A percentile compares a stretch with the other conserved stretches of the same genome.
Evolutionary conservation across 2,113 vertebrate genomes (phyloP).

Genomic region (Mustela nigripes): DNA sequence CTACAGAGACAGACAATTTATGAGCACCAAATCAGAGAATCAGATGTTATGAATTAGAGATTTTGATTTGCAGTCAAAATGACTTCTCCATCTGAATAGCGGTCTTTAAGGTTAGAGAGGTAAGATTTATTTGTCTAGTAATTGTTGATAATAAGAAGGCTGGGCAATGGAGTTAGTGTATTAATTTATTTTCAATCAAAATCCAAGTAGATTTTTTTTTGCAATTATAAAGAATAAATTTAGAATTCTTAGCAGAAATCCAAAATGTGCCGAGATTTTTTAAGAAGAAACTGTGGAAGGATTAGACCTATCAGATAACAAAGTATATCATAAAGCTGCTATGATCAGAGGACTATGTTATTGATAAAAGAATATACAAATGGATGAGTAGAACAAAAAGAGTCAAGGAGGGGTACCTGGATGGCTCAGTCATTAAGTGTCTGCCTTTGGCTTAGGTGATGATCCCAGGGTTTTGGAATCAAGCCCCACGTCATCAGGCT

Average conservation of each 20-base stretch:
- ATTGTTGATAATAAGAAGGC: neutral
- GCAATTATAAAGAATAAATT: neutral
- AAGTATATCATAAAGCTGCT: conserved; percentile 16
- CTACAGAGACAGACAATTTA: neutral
- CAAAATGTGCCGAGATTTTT: neutral
- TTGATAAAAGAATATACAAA: neutral
- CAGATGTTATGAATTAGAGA: neutral
- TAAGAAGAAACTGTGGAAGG: neutral
- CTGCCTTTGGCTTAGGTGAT: too few species aligned
- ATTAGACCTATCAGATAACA: conserved; percentile 6
- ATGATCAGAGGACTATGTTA: neutral
- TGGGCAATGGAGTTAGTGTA: neutral
- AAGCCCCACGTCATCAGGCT: too few species aligned
- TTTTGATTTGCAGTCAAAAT: neutral
- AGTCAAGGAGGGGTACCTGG: too few species aligned
- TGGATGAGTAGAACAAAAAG: neutral
- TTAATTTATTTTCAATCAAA: conserved; percentile 35
- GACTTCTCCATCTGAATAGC: neutral
- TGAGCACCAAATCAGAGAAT: neutral
- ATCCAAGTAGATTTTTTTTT: neutral
- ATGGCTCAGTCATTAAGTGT: too few species aligned
- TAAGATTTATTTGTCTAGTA: conserved; percentile 16
- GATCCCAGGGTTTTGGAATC: too few species aligned
- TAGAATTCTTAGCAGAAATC: neutral
- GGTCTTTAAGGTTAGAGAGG: neutral